Evolutionary conservation across 2,113 vertebrate species (phyloP).

Genomic region (Pyrgilauda ruficollis): DNA sequence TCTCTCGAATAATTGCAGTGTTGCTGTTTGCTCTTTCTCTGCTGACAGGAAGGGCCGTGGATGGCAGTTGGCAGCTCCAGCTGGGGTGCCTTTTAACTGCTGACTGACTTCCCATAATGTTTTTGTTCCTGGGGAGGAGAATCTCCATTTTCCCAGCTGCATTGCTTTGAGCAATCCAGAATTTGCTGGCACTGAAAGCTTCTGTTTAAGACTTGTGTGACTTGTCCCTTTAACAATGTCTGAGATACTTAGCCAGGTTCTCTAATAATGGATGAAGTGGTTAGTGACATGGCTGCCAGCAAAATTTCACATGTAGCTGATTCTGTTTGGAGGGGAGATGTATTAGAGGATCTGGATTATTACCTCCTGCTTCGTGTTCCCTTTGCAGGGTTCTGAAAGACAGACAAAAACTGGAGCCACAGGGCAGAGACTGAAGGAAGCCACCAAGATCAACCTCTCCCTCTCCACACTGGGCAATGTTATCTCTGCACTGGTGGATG

Average conservation of each 20-base stretch:
- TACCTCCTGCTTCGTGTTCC: background rate
- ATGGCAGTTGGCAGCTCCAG: background rate
- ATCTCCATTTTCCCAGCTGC: background rate
- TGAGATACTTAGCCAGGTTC: background rate
- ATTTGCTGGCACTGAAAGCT: background rate
- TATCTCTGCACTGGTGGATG: constrained; percentile 97
- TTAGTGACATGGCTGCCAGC: background rate
- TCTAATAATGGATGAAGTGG: background rate
- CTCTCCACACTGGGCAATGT: constrained; percentile 97
- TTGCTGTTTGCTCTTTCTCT: background rate
- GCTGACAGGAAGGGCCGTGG: background rate
- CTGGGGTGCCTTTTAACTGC: background rate
- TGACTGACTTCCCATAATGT: rapidly evolving
- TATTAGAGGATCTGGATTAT: background rate
- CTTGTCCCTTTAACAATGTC: background rate
- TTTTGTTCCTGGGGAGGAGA: background rate
- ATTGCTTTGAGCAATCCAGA: background rate
- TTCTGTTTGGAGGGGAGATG: background rate
- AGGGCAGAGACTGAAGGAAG: constrained; percentile 95
- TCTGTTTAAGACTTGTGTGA: background rate
- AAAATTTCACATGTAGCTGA: background rate
- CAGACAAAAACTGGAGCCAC: constrained; percentile 98
- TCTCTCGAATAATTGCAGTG: background rate
- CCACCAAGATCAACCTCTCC: constrained; percentile 97
- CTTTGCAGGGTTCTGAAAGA: constrained; percentile 90